These are phyloP conservation scores for Sandelia bainsii DNA, from an alignment of 2,797 vertebrate genomes.

Conservation along the genomic window DNA sequence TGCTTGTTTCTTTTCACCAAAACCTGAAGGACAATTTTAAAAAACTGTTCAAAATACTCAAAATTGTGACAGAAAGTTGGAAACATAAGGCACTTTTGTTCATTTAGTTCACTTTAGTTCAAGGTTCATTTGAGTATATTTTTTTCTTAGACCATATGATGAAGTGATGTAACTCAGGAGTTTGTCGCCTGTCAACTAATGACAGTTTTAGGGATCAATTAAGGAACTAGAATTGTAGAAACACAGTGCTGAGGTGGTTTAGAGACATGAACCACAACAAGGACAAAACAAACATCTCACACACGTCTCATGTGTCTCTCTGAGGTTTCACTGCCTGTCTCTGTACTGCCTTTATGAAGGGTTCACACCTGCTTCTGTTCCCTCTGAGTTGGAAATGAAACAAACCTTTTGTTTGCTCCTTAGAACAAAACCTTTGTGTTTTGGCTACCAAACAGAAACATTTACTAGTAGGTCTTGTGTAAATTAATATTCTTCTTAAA, in stretches of 20 bases:
- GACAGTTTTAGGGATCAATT: constrained; percentile 38
- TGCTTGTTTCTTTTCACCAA: background rate
- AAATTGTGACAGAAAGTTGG: background rate
- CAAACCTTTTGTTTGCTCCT: constrained; percentile 41
- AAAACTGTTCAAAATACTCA: background rate
- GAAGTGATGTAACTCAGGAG: background rate
- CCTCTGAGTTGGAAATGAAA: constrained; percentile 61
- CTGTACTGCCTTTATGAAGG: constrained; percentile 71
- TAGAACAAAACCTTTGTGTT: constrained; percentile 12
- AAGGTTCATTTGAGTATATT: background rate
- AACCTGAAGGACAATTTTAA: background rate
- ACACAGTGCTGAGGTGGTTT: constrained; percentile 66
- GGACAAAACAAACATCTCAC: constrained; percentile 83
- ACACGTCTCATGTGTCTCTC: constrained; percentile 84
- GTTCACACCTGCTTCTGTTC: constrained; percentile 72
- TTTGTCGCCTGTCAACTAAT: constrained; percentile 7
- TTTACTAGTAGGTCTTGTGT: background rate
- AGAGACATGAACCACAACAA: constrained; percentile 85
- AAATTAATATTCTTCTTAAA: background rate
- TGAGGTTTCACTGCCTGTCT: constrained; percentile 83
- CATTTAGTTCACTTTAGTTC: background rate
- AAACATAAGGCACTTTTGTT: background rate
- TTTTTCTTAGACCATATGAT: background rate
- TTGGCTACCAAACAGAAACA: background rate
- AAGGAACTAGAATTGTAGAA: constrained; percentile 35